Evolutionary conservation across 2,888 invertebrate species (phyloP).

Genomic region (Phania funesta): DNA sequence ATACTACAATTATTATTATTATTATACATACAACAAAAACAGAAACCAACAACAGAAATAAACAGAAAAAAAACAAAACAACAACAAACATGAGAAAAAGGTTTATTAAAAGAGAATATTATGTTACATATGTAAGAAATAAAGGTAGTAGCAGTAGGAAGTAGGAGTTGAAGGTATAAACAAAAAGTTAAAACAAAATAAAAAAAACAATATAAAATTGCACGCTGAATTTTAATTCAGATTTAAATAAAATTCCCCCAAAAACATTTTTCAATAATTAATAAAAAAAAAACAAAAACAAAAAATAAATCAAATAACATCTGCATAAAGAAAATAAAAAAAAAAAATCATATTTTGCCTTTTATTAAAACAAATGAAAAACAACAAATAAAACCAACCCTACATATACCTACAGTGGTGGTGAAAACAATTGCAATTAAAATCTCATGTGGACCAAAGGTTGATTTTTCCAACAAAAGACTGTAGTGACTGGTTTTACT

Average conservation of each 20-base stretch:
- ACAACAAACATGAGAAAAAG: slow-evolving; percentile 16
- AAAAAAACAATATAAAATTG: slow-evolving; percentile 34
- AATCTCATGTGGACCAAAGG: neutral
- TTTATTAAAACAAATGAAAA: slow-evolving; percentile 47
- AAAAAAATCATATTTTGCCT: slow-evolving; percentile 58
- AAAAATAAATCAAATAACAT: slow-evolving; percentile 2
- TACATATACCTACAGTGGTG: neutral
- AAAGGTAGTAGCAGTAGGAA: slow-evolving; percentile 64
- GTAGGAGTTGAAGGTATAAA: slow-evolving; percentile 64
- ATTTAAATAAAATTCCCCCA: slow-evolving; percentile 40
- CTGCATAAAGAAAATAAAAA: slow-evolving; percentile 23
- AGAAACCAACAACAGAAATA: slow-evolving; percentile 56
- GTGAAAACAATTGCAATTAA: neutral
- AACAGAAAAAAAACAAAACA: slow-evolving; percentile 40
- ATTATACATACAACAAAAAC: slow-evolving; percentile 61
- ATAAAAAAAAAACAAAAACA: slow-evolving; percentile 28
- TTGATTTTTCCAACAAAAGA: too few relatives aligned
- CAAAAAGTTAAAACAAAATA: slow-evolving; percentile 10
- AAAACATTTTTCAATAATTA: slow-evolving; percentile 60
- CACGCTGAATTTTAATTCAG: slow-evolving; percentile 66
- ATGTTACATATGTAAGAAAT: slow-evolving; percentile 62
- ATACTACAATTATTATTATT: slow-evolving; percentile 60
- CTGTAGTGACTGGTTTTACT: too few relatives aligned
- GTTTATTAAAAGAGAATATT: slow-evolving; percentile 57
- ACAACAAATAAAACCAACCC: slow-evolving; percentile 7